These are phyloP conservation scores for Aphelinus atriplicis DNA, from an alignment of 1,140 invertebrate genomes.

Conservation along the genomic window DNA sequence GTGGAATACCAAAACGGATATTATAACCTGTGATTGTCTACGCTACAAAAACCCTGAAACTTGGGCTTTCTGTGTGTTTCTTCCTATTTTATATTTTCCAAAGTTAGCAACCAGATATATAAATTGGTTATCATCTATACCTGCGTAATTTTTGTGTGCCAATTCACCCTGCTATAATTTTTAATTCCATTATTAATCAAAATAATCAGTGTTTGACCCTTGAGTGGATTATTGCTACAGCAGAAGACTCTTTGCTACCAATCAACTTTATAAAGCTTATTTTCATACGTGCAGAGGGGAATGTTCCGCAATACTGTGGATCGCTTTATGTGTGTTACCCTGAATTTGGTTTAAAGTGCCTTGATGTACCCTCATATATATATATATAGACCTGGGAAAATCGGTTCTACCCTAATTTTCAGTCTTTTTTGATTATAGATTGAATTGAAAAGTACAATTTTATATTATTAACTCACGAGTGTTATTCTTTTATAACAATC, in stretches of 20 bases:
- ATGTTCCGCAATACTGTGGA: conserved; percentile 28
- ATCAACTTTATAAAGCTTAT: conserved; percentile 15
- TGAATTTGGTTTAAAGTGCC: conserved; percentile 25
- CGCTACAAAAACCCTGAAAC: conserved; percentile 29
- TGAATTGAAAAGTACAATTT: too few species aligned
- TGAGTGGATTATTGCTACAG: conserved; percentile 18
- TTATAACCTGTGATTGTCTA: conserved; percentile 27
- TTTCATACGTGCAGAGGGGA: conserved; percentile 16
- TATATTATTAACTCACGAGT: too few species aligned
- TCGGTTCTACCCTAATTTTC: not conserved
- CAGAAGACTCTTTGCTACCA: not conserved
- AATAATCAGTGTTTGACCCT: conserved; percentile 34
- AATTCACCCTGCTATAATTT: conserved; percentile 14
- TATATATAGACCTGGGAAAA: conserved; percentile 1
- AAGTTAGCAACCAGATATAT: conserved; percentile 13
- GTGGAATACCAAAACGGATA: conserved; percentile 25
- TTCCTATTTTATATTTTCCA: conserved; percentile 2
- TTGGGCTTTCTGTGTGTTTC: conserved; percentile 32
- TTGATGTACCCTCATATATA: not conserved
- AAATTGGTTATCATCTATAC: conserved; percentile 10
- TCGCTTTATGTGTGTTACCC: conserved; percentile 28
- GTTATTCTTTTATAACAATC: too few species aligned
- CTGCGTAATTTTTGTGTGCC: conserved; percentile 20
- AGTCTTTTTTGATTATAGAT: not conserved
- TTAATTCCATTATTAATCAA: conserved; percentile 31